Conservation (phyloP, 1,140 invertebrate species). For the Pentalonia nigronervosa region DNA sequence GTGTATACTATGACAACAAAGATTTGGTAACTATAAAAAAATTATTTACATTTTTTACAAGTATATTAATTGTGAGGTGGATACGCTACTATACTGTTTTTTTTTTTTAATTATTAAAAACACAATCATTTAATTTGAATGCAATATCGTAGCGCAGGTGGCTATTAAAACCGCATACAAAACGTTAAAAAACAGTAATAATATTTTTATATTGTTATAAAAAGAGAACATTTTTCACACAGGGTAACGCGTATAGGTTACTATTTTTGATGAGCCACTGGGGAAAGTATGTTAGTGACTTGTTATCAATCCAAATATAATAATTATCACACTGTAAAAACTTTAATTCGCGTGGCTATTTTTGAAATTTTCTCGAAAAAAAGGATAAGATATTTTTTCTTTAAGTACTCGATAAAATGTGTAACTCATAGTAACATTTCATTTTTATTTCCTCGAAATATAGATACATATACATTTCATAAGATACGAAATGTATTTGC, state of each 20-base stretch:
- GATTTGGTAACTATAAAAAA: conserved; percentile 24
- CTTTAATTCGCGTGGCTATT: not conserved
- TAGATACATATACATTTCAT: no score
- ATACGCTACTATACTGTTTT: not conserved
- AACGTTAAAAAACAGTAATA: not conserved
- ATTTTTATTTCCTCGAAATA: not conserved
- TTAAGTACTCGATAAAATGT: not conserved
- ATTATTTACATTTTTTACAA: conserved; percentile 2
- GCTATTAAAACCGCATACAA: not conserved
- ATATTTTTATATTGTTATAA: not conserved
- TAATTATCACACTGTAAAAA: conserved; percentile 25
- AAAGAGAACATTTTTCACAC: not conserved
- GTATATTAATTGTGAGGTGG: not conserved
- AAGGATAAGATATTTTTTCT: not conserved
- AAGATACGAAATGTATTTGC: not conserved
- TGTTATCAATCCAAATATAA: not conserved
- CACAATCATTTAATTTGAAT: conserved; percentile 6
- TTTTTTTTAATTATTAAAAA: conserved; percentile 8
- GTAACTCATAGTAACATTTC: not conserved
- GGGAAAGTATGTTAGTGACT: not conserved
- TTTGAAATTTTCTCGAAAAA: not conserved
- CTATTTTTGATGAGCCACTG: not conserved
- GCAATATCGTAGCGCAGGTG: not conserved
- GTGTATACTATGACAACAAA: not conserved
- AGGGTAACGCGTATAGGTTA: not conserved